phyloP scores from a whole-genome alignment of 2,888 invertebrate species.

The Cryptocephalus moraei region DNA sequence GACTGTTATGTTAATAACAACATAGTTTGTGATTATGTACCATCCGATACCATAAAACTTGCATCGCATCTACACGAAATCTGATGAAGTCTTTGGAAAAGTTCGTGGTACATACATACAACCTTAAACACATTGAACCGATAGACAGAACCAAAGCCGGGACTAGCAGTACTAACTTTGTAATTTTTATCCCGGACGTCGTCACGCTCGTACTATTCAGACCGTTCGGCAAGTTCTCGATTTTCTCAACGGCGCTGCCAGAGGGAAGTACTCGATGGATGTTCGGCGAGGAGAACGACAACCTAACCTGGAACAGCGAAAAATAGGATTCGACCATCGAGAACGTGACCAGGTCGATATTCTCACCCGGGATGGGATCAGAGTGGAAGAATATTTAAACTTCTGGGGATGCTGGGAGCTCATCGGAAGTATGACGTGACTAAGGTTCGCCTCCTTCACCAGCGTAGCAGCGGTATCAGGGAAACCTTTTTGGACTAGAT shows the following conservation, averaged over 20 bases:
- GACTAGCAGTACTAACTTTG: slow-evolving; percentile 18
- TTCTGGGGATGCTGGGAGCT: slow-evolving; percentile 34
- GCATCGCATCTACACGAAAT: too few species aligned
- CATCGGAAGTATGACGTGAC: slow-evolving; percentile 40
- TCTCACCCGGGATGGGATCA: slow-evolving; percentile 43
- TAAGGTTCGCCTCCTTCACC: slow-evolving; percentile 66
- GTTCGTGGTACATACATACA: too few species aligned
- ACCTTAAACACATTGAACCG: too few species aligned
- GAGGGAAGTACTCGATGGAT: slow-evolving; percentile 10
- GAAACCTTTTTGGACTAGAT: slow-evolving; percentile 69
- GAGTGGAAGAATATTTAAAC: slow-evolving; percentile 40
- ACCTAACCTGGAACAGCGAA: slow-evolving; percentile 11
- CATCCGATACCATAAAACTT: too few species aligned
- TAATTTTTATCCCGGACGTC: slow-evolving; percentile 19
- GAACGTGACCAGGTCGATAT: too few species aligned
- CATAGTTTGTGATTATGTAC: too few species aligned
- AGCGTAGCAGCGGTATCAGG: slow-evolving; percentile 61
- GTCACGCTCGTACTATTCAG: slow-evolving; percentile 8
- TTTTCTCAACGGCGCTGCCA: slow-evolving; percentile 3
- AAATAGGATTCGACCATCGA: too few species aligned
- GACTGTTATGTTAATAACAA: too few species aligned
- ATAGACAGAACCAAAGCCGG: too few species aligned
- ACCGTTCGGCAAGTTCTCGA: slow-evolving; percentile 11
- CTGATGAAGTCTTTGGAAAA: too few species aligned
- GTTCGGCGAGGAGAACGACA: slow-evolving; percentile 20